Evolutionary conservation across 1,140 invertebrate genomes (phyloP), one percentile per base, ranked within the genome.

Genomic region (Ostrea denselamellosa): DNA sequence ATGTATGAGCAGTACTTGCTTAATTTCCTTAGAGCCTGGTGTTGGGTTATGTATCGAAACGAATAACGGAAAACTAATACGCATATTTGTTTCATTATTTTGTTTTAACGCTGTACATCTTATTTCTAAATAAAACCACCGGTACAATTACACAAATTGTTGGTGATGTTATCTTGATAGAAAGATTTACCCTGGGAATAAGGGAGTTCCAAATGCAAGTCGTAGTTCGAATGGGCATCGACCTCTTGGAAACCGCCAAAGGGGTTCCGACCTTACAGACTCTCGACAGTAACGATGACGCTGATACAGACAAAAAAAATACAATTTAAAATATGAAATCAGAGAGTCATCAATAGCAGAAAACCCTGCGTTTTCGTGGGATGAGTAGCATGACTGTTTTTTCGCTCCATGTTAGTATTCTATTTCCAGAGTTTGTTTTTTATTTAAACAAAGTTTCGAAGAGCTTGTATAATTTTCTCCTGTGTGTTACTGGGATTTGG

Each of bases 131-230:
- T 77, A 28, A 77, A 77, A 77, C 28, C 68, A 77, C 25, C 25
- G 22, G 25, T 77, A 28, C 25, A 28, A 25, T 28, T 77, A 62
- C 22, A 28, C 25, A 25, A 25, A 14, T 77, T 77, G 68, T 25
- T 28, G 10, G 10, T 34, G 25, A 34, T 77, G 22, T 34, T 71
- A 10, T 28, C 25, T 77, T 14, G 25, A 28, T 9, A 77, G 14
- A 77, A 10, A 34, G 28, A 77, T 28, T 77, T 77, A 77, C 9
- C 68, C 14, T 77, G 68, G 68, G 68, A 77, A 77, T 77, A 77
- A 28, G 68, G 68, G 58, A 62, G 68, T 77, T 28, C 7, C 25
- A 77, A 28, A 44, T 77, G 5, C 14, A 77, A 77, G 25, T 77
- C 68, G 28, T 28, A 25, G 68, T 28, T 77, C 68, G 28, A 25